Base-by-base conservation (phyloP, 1,140 invertebrate genomes). In the Drosophila ercepeae region DNA sequence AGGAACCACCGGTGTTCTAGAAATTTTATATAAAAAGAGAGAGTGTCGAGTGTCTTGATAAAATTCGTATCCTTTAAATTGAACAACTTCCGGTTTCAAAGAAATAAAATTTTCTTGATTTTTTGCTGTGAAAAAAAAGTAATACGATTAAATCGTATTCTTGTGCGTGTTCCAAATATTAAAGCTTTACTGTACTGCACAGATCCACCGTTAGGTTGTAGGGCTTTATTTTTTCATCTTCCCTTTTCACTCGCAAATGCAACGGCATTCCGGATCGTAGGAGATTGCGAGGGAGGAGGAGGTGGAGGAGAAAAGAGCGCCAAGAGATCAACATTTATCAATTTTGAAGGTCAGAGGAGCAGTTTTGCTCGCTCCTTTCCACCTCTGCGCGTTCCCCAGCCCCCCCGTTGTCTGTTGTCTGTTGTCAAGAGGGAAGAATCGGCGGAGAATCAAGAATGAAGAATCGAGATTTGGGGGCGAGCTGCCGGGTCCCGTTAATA, bases 401-500 rank as follows among this genome's bases (percentile, higher is more conserved):
- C 8, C 8, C 21, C 4, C n/a, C 32, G 16, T 23, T 34, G 14
- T 14, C 11, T 25, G 8, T n/a, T n/a, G n/a, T n/a, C n/a, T 59
- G 54, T 63, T 64, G 55, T 39, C 55, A 60, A 48, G 29, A 41
- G 16, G 23, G 4, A 8, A 23, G 9, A 16, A 29, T 29, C 16
- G 18, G n/a, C n/a, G n/a, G n/a, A n/a, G 4, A 42, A 39, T 13
- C 0, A 3, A 1, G 0, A 8, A 34, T 5, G 0, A 8, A 34
- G 13, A 23, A 34, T 34, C 25, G 19, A n/a, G 5, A 45, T 42
- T 9, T 25, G 14, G 52, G 18, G 23, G 14, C 21, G 25, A 32
- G 14, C 27, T 29, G 29, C 32, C 21, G 32, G 52, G 29, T 16
- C 23, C 32, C 48, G 57, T 64, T 60, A 46, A 64, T 46, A 48